These are phyloP conservation scores for Blennius ocellaris DNA, from an alignment of 2,113 vertebrate species.

Conservation along the genomic window DNA sequence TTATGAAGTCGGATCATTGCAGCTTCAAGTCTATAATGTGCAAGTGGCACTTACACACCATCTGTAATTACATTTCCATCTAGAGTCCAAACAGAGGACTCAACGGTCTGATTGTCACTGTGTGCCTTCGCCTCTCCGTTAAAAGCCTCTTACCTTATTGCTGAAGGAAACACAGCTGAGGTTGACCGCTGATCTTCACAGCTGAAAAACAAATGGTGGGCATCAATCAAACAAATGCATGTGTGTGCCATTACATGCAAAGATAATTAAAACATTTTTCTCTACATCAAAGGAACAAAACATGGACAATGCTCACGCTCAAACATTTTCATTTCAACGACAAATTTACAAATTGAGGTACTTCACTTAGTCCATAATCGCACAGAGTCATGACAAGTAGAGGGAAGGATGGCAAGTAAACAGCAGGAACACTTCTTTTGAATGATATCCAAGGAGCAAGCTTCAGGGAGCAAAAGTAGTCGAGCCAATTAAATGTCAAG, in stretches of 20 bases:
- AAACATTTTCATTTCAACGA: background rate
- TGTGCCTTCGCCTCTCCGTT: background rate
- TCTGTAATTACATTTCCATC: conserved; percentile 17
- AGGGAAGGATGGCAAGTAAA: conserved; percentile 1
- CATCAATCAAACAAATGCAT: conserved; percentile 4
- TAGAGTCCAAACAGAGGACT: background rate
- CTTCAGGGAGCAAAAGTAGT: background rate
- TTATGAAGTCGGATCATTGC: conserved; percentile 9
- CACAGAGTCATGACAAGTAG: background rate
- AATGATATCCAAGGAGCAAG: background rate
- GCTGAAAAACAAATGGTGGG: conserved; percentile 62
- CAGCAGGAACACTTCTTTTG: background rate
- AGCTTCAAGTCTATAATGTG: background rate
- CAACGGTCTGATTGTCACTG: background rate
- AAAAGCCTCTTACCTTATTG: conserved; percentile 68
- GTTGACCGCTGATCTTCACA: conserved; percentile 72
- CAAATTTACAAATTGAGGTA: background rate
- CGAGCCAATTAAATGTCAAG: background rate
- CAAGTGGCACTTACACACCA: conserved; percentile 19
- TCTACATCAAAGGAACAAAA: background rate
- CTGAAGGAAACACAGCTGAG: conserved; percentile 60
- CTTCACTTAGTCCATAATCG: background rate
- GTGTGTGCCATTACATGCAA: background rate
- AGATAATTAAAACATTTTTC: background rate
- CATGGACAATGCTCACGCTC: conserved; percentile 3